Base-by-base conservation (phyloP, 2,797 vertebrate genomes). In the Alectoris magna region DNA sequence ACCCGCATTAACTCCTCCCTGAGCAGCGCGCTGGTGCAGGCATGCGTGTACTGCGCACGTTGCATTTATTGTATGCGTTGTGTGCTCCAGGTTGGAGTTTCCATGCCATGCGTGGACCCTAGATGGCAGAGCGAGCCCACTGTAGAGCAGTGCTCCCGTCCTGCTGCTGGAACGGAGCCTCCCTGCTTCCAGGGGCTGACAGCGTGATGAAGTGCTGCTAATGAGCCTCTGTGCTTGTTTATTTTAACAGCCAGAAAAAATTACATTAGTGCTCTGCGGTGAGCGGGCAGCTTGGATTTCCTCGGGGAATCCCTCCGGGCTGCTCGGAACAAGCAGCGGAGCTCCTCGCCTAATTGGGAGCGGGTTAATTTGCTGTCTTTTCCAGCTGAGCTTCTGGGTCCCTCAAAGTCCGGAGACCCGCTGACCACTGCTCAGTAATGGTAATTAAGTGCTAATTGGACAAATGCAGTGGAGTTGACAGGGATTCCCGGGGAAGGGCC, bases 91-190 rank as follows among this genome's bases (percentile, higher is more conserved):
- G 59, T 44, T 38, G 64, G 3, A 24, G 44, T 69, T 34, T 23
- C 55, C 59, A 9, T 58, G 56, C 56, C 18, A 19, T 6, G 21
- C 21, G 19, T 3, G 68, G 29, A 67, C 96, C 90, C 96, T 96
- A 95, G 97, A 72, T 94, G 97, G 97, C 95, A 89, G 95, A 77
- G 34, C 1, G 41, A 79, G 15, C 76, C 19, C 24, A 1, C 39
- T 7, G 31, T 26, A 55, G 53, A 16, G 10, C 56, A 3, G 5
- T 9, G n/a, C 56, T 13, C 11, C 31, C 26, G 34, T 19, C 16
- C 10, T 46, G 39, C 44, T 18, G 31, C 3, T 9, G 39, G 24
- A 15, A 16, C 51, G 5, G 8, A 34, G 31, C 74, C 18, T 43
- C 11, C 22, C 22, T 2, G 18, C 34, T 56, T 46, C 63, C 43